Base-by-base conservation (phyloP, 2,797 vertebrate genomes). In the Eospalax fontanierii region DNA sequence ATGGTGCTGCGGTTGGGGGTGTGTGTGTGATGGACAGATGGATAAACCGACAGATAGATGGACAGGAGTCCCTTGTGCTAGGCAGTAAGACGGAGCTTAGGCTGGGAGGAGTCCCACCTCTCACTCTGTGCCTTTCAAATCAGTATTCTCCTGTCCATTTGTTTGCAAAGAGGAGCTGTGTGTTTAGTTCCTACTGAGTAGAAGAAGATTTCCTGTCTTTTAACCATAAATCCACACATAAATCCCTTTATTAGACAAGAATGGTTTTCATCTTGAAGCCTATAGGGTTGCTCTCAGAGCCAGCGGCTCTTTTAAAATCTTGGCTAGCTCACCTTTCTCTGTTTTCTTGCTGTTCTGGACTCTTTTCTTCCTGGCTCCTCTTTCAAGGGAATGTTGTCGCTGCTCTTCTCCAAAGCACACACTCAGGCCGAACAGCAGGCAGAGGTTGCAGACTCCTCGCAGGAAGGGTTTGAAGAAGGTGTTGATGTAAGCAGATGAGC, bases 161-260 rank as follows among this genome's bases (percentile, higher is more conserved):
- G 50, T 87, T 82, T 95, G 63, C 82, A 74, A 68, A 95, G 91
- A 93, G 81, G 50, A 91, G 14, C 71, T 79, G 24, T 57, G n/a
- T 70, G 57, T 93, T 95, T 74, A 74, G 57, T 40, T 92, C 95
- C 89, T 81, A 87, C 63, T 3, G 82, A 86, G 93, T 74, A 78
- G 66, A 76, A 96, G 93, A 84, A 87, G 80, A 54, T 87, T 88
- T 92, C 75, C 83, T 93, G 92, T 68, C 95, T 97, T 96, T 96
- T 70, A 90, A 93, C 86, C 70, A 18, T 63, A 95, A 94, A 84
- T 87, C 61, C 90, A 74, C 70, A 81, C 68, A 74, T 66, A 87
- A 96, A 88, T 96, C 90, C 76, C 61, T 95, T 96, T 95, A 93
- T 88, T 94, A 90, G 74, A 93, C 85, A 94, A 83, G 93, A 95